Conservation (phyloP, 2,797 vertebrate species). For the Basileuterus tristriatus region DNA sequence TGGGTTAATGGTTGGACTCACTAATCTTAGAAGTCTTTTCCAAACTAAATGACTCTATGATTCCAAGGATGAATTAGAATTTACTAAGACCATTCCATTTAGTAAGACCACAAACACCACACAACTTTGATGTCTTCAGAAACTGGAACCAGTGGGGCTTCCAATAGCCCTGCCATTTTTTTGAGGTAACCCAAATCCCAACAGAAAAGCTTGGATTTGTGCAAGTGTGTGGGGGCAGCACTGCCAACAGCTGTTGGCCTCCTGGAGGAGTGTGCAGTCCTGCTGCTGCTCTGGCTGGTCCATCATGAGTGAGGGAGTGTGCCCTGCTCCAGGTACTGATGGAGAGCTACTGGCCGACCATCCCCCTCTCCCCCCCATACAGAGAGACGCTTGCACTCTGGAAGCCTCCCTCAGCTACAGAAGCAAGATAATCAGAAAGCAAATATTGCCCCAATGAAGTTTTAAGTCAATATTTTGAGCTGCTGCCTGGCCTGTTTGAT, state of each 20-base stretch:
- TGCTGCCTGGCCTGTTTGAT: background rate
- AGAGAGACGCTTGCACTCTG: background rate
- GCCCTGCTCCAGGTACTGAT: background rate
- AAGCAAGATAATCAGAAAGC: background rate
- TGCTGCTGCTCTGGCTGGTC: background rate
- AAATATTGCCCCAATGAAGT: background rate
- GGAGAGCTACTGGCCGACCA: background rate
- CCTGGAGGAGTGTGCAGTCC: background rate
- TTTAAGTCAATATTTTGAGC: conserved; percentile 46
- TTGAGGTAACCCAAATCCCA: background rate
- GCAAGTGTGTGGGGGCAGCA: background rate
- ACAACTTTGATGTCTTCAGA: background rate
- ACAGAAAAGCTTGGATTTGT: background rate
- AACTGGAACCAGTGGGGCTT: background rate
- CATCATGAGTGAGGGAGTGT: accelerated
- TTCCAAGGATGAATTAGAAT: background rate
- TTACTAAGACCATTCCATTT: background rate
- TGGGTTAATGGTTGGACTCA: background rate
- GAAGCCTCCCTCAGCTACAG: background rate
- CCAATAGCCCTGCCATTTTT: background rate
- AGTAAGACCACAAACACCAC: background rate
- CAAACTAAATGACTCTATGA: background rate
- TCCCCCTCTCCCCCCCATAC: accelerated
- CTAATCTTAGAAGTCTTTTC: background rate
- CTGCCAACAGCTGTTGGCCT: background rate